A percentile compares a stretch with the other conserved stretches of the same genome.
phyloP scores from a whole-genome alignment of 92 coral and sea anemone genomes.

The Porites rus region DNA sequence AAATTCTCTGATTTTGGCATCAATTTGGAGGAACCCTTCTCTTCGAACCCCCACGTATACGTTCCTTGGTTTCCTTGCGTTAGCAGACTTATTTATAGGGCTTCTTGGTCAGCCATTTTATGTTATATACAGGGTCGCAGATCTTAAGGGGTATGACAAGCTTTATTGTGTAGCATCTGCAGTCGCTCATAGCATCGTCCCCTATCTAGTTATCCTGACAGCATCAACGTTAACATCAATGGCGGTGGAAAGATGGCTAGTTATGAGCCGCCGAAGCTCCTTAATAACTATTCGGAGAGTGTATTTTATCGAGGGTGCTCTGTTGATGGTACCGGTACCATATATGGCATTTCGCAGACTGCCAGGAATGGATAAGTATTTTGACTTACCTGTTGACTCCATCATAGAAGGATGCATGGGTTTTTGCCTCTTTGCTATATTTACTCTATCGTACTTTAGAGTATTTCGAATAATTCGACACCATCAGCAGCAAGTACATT shows the following conservation, averaged over 20 bases:
- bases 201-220: not conserved
- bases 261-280: slow-evolving; percentile 9
- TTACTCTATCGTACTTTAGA: slow-evolving; percentile 5
- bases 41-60: slow-evolving; percentile 42
- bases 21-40: slow-evolving; percentile 30
- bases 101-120: slow-evolving; percentile 41
- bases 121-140: slow-evolving; percentile 1
- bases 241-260: slow-evolving; percentile 29
- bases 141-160: not conserved
- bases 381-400: not conserved
- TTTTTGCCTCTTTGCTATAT: not conserved
- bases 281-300: slow-evolving; percentile 14
- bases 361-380: not conserved
- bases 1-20: slow-evolving; percentile 36
- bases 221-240: not conserved
- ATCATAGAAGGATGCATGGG: not conserved
- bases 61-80: slow-evolving; percentile 31
- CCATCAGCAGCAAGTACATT: slow-evolving; percentile 10
- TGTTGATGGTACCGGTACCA: not conserved
- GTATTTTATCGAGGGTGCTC: not conserved
- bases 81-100: slow-evolving; percentile 46
- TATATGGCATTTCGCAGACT: slow-evolving; percentile 9
- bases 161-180: not conserved
- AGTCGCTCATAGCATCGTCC: slow-evolving; percentile 2
- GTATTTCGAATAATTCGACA: slow-evolving; percentile 10